Evolutionary conservation across 2,888 invertebrate genomes (phyloP).

Genomic region (Diabrotica balteata): DNA sequence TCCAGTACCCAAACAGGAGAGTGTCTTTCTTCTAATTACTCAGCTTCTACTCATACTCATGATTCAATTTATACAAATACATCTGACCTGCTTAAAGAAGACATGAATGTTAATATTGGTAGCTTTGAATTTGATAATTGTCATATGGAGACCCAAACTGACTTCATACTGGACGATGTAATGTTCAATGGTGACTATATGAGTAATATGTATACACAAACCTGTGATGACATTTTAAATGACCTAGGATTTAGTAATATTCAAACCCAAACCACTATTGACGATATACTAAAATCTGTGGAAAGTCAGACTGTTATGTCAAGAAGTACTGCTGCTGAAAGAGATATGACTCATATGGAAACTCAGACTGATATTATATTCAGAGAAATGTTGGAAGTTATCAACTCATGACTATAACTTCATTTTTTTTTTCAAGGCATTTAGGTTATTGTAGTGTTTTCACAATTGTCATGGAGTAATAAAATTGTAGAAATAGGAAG

Average conservation of each 20-base stretch:
- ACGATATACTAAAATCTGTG: slow-evolving; percentile 66
- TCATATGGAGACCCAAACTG: slow-evolving; percentile 70
- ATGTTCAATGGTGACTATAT: slow-evolving; percentile 55
- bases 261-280: slow-evolving; percentile 69
- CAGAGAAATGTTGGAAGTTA: slow-evolving; percentile 56
- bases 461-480: too few species aligned
- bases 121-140: slow-evolving; percentile 60
- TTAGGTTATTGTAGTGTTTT: too few species aligned
- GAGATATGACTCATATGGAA: slow-evolving; percentile 62
- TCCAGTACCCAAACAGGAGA: slow-evolving; percentile 54
- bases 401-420: slow-evolving; percentile 58
- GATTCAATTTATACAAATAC: slow-evolving; percentile 50
- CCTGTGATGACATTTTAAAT: slow-evolving; percentile 62
- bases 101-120: slow-evolving; percentile 41
- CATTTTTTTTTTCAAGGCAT: slow-evolving; percentile 27
- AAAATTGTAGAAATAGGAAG: too few species aligned
- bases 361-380: slow-evolving; percentile 64
- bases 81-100: slow-evolving; percentile 46
- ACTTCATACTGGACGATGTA: slow-evolving; percentile 56
- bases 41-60: slow-evolving; percentile 46
- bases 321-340: slow-evolving; percentile 42
- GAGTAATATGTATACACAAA: slow-evolving; percentile 57
- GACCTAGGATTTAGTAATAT: slow-evolving; percentile 68
- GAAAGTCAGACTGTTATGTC: slow-evolving; percentile 66
- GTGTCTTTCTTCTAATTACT: slow-evolving; percentile 34